Evolutionary conservation across 2,888 invertebrate genomes (phyloP).

Genomic region (Nymphalis c-album): DNA sequence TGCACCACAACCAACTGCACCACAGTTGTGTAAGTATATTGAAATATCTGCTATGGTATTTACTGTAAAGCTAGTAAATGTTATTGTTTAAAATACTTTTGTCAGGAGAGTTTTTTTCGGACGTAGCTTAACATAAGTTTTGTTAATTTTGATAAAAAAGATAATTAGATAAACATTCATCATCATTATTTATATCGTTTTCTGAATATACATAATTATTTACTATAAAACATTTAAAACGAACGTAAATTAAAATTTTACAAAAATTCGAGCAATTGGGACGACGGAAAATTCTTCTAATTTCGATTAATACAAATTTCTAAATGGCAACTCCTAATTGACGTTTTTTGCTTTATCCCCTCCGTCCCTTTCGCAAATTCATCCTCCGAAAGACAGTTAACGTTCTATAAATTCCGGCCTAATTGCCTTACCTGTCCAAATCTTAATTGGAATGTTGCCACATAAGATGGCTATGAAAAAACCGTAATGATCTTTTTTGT

Average conservation of each 20-base stretch:
- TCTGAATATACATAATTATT: too few relatives aligned
- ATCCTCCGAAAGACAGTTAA: constrained; percentile 54
- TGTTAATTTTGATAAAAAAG: too few relatives aligned
- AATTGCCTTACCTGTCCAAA: constrained; percentile 61
- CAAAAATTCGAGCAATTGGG: not conserved
- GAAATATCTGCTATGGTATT: not conserved
- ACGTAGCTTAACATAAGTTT: too few relatives aligned
- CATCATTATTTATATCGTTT: too few relatives aligned
- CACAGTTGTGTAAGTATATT: constrained; percentile 70
- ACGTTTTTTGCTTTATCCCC: constrained; percentile 50
- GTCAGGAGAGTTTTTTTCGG: too few relatives aligned
- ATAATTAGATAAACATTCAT: too few relatives aligned
- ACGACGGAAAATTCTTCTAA: constrained; percentile 18
- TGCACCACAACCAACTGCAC: constrained; percentile 60
- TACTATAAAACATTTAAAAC: too few relatives aligned
- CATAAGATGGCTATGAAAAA: constrained; percentile 49
- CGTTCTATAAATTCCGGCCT: constrained; percentile 58
- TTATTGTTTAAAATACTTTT: too few relatives aligned
- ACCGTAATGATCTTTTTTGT: constrained; percentile 70
- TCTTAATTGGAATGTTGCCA: constrained; percentile 62
- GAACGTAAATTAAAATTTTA: not conserved
- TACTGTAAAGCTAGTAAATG: too few relatives aligned
- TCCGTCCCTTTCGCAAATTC: constrained; percentile 49
- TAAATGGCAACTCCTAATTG: constrained; percentile 50
- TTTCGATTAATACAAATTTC: constrained; percentile 40